Conservation (phyloP, 2,797 vertebrate species). For the Peromyscus melanophrys region DNA sequence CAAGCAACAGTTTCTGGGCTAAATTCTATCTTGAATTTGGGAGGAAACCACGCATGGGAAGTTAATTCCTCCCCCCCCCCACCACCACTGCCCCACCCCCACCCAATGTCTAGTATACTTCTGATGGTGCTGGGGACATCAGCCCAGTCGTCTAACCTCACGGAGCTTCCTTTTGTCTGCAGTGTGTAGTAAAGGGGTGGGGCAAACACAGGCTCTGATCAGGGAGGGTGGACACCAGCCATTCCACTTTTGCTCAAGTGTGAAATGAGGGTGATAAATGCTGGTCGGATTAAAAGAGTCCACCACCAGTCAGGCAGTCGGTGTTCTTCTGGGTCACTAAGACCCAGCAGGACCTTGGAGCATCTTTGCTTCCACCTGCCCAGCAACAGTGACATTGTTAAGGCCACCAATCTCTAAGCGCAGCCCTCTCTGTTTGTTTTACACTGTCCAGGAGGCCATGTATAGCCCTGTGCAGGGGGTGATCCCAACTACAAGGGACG, state of each 20-base stretch:
- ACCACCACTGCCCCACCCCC: too few species aligned
- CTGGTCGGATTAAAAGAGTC: neutral
- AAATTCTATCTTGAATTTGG: neutral
- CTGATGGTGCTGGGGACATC: too few species aligned
- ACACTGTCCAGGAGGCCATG: neutral
- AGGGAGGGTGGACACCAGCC: neutral
- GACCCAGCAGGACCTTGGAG: neutral
- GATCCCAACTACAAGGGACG: neutral
- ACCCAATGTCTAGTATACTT: too few species aligned
- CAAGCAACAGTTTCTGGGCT: conserved; percentile 5
- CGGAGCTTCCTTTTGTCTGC: neutral
- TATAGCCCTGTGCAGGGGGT: neutral
- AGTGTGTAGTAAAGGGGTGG: neutral
- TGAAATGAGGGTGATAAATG: neutral
- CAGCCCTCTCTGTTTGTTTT: neutral
- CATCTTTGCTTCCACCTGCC: neutral
- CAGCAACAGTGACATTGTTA: neutral
- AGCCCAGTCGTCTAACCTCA: neutral
- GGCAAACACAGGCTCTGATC: neutral
- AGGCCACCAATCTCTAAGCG: neutral
- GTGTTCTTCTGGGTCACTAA: neutral
- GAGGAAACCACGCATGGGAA: neutral
- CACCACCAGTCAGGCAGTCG: too few species aligned
- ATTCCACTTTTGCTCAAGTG: neutral
- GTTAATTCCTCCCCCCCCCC: neutral